Base-by-base conservation (phyloP, 1,140 invertebrate species). In the Trinorchestia longiramus region DNA sequence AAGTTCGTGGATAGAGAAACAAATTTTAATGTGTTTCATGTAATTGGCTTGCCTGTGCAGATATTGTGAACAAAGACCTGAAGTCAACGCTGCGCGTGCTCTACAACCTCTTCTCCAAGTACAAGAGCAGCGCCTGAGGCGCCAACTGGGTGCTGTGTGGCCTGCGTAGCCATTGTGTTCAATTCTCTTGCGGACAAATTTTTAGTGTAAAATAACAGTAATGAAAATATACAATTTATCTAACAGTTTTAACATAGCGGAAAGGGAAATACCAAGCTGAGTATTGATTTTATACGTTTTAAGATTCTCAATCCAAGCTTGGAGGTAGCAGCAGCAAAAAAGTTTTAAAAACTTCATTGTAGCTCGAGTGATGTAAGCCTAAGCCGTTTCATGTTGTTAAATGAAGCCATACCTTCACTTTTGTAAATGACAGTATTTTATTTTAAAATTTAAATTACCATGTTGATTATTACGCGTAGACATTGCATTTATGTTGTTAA, bases 1-100 rank as follows among this genome's bases (percentile, higher is more conserved):
- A 23, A 36, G 62, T 77, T 23, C 62, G 1, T 77, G 15, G 28
- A 28, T 28, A 3, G 36, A 77, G 1, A 36, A 77, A 36, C 36
- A 28, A 23, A 3, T 19, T 3, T 77, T 11, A 23, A 36, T 36
- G 11, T 36, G 36, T 77, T 3, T 23, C 15, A 19, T 77, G 28
- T 36, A 77, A 77, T 77, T 36, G 62, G 62, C 28, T 77, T 15
- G 62, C 28, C 62, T 43, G 15, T 40, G 57, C 96, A 96, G 96
- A 94, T 77, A 95, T 96, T n/a, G 96, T 95, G 43, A 95, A 96
- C 44, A 95, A 96, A 87, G 94, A 94, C 53, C 90, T 96, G 47
- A 95, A 95, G 90, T 95, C 96, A 40, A 95, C 91, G 41, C 92
- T 95, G 77, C 96, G 94, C 1, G 91, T 94, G 53, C 96, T 94